These are phyloP conservation scores for Tiphia femorata DNA, from an alignment of 2,888 invertebrate genomes.

Conservation along the genomic window DNA sequence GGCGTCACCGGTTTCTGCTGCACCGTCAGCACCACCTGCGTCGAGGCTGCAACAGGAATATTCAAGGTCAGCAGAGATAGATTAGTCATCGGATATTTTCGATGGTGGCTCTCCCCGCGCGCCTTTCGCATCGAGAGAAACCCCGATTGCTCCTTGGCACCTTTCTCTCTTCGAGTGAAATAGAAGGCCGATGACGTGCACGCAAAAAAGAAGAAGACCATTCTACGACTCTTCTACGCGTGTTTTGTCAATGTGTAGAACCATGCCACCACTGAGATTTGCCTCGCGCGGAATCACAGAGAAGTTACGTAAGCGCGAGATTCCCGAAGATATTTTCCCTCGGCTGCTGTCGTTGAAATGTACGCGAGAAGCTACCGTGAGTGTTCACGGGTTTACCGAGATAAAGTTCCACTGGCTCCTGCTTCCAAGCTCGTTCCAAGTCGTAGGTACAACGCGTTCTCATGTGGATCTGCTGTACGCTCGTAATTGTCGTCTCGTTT, in stretches of 20 bases:
- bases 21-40: slow-evolving; percentile 79
- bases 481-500: too few species aligned
- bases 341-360: too few species aligned
- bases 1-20: slow-evolving; percentile 72
- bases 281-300: too few species aligned
- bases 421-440: slow-evolving; percentile 51
- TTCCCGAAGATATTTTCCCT: too few species aligned
- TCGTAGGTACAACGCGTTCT: slow-evolving; percentile 54
- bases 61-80: slow-evolving; percentile 45
- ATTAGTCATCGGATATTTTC: slow-evolving; percentile 47
- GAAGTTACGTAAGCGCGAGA: too few species aligned
- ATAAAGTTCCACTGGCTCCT: slow-evolving; percentile 35
- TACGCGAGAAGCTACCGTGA: too few species aligned
- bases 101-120: too few species aligned
- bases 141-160: too few species aligned
- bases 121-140: too few species aligned
- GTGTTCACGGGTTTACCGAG: too few species aligned
- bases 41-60: slow-evolving; percentile 72
- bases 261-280: too few species aligned
- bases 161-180: neutral
- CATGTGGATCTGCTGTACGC: slow-evolving; percentile 46
- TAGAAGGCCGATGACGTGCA: neutral
- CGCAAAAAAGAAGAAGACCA: neutral
- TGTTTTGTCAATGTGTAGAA: too few species aligned
- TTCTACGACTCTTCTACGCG: neutral